Conservation (phyloP, 2,113 vertebrate species). For the Laticauda laticaudata region DNA sequence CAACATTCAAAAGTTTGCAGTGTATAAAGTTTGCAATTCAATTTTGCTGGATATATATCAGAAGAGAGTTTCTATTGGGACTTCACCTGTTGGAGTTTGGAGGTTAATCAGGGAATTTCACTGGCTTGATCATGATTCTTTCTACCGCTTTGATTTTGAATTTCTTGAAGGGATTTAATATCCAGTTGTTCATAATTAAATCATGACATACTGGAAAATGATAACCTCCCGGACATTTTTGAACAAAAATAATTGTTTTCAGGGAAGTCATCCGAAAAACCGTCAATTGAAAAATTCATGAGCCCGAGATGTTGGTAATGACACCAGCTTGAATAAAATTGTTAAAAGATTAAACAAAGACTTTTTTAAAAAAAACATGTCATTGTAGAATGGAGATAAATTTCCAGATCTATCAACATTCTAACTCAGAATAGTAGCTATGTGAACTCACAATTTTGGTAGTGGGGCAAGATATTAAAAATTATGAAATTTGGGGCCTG, state of each 20-base stretch:
- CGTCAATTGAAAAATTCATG: not conserved
- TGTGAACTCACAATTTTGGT: not conserved
- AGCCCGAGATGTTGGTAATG: not conserved
- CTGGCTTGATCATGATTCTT: not conserved
- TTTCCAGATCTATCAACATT: not conserved
- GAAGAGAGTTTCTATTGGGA: not conserved
- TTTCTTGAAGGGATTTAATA: not conserved
- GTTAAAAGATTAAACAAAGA: not conserved
- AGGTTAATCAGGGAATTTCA: not conserved
- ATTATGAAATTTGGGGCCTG: not conserved
- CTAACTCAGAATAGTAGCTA: not conserved
- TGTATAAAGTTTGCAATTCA: not conserved
- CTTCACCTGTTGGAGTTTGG: not conserved
- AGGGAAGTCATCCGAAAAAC: not conserved
- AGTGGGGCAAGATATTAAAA: not conserved
- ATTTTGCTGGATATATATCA: not conserved
- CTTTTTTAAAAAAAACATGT: not conserved
- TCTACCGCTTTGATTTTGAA: not conserved
- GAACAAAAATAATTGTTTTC: not conserved
- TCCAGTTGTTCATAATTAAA: not conserved
- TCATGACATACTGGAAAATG: not conserved
- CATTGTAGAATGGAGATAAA: not conserved
- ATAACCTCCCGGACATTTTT: not conserved
- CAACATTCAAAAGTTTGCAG: not conserved
- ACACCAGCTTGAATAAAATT: not conserved